Evolutionary conservation across 2,888 invertebrate species (phyloP), one percentile per base, ranked within the genome.

Genomic region (Ophion slaviceki): DNA sequence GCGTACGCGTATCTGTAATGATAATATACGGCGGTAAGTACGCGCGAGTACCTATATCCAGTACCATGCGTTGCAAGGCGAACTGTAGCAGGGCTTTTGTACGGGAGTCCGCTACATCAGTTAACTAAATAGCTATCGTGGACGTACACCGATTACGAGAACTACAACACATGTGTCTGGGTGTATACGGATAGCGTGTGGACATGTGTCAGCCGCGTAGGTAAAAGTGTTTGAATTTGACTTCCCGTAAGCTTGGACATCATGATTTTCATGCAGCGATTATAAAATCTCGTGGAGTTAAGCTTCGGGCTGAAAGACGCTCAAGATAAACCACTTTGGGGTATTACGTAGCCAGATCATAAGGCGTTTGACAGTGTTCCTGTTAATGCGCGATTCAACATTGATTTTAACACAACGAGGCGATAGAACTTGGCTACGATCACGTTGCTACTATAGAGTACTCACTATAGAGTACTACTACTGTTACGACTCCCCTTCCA

Each of bases 391-490:
- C 88, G 88, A 91, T 90, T 88, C 87, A 90, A 87, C 90, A 89
- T 88, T 89, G 88, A 91, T 91, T 90, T 88, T 87, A 86, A 87
- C 84, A 87, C 88, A 85, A 82, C 76, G 81, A 66, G 75, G 75
- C 40, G 79, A 75, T 64, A 77, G 76, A 82, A 32, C 79, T 32
- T 67, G n/a, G 57, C 40, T 72, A n/a, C 10, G 40, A 70, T 59
- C 11, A 74, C 59, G 32, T 68, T 61, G 75, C 59, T 67, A 32
- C 66, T 67, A 20, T 67, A 66, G n/a, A 32, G 32, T 53, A 28
- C 8, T 14, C 14, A 40, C 40, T 40, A 40, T 40, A 7, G 40
- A 40, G 64, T 8, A 32, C 20, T 28, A 17, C 59, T 74, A 74
- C 45, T 40, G 32, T 32, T 47, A 79, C 71, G n/a, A 32, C 6